phyloP scores from a whole-genome alignment of 2,797 vertebrate genomes.

The Peromyscus attwateri region DNA sequence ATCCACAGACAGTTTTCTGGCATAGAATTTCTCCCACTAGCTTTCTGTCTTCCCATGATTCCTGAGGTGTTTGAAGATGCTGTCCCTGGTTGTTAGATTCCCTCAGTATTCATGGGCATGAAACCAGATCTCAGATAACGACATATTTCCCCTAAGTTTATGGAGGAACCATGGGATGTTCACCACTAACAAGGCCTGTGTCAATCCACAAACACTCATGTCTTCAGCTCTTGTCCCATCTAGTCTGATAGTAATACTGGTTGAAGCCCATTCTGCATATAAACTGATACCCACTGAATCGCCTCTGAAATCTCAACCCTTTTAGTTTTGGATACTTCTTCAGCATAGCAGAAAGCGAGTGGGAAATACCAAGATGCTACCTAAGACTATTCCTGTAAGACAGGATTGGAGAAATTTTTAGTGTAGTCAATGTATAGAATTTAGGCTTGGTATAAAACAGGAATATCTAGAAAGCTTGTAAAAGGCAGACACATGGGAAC shows the following conservation, averaged over 20 bases:
- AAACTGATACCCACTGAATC: conserved; percentile 92
- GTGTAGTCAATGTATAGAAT: not conserved
- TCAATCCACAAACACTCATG: conserved; percentile 95
- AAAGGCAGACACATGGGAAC: conserved; percentile 7
- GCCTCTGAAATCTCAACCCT: conserved; percentile 94
- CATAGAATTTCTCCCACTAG: conserved; percentile 85
- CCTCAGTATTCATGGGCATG: conserved; percentile 92
- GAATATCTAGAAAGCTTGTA: not conserved
- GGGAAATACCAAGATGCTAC: not conserved
- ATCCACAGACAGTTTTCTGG: conserved; percentile 89
- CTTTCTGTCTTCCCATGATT: conserved; percentile 69
- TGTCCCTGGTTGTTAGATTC: conserved; percentile 78
- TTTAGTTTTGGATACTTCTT: conserved; percentile 92
- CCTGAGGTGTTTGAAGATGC: not conserved
- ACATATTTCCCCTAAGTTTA: conserved; percentile 94
- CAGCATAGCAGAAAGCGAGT: conserved; percentile 91
- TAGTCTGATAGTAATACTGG: conserved; percentile 95
- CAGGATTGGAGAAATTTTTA: not conserved
- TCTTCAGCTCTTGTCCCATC: conserved; percentile 94
- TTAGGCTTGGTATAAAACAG: not conserved
- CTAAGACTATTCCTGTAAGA: not conserved
- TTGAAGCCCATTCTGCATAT: conserved; percentile 94
- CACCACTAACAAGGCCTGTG: conserved; percentile 90
- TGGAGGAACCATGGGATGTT: conserved; percentile 93
- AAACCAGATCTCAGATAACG: conserved; percentile 94